These are phyloP conservation scores for Quadroppia sp. DNA, from an alignment of 2,888 invertebrate genomes.

Conservation along the genomic window DNA sequence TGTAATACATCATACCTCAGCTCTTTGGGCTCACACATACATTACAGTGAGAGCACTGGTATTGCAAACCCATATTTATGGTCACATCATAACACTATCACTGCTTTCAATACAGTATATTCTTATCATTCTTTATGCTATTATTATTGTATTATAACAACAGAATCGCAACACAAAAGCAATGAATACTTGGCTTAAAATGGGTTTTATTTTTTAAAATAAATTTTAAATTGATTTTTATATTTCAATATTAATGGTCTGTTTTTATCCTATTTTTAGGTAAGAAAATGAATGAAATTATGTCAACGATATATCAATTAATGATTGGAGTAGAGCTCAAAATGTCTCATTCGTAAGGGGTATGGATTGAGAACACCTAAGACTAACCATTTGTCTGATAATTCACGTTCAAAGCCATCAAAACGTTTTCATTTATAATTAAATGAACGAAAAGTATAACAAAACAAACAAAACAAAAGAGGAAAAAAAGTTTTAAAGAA, in stretches of 20 bases:
- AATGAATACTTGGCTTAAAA: not conserved
- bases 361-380: not conserved
- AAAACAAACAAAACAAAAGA: not conserved
- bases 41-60: constrained; percentile 3
- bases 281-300: constrained; percentile 8
- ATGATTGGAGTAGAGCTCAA: not conserved
- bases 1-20: constrained; percentile 41
- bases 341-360: not conserved
- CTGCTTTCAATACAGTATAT: not conserved
- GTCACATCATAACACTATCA: constrained; percentile 30
- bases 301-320: not conserved
- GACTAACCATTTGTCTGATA: not conserved
- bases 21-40: not conserved
- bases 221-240: not conserved
- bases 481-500: not conserved
- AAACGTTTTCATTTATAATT: constrained; percentile 11
- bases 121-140: constrained; percentile 24
- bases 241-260: not conserved
- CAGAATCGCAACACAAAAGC: not conserved
- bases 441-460: not conserved
- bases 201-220: not conserved
- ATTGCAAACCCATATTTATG: not conserved
- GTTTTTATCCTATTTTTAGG: constrained; percentile 5
- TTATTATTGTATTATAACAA: constrained; percentile 1
- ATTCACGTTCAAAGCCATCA: not conserved